phyloP scores from a whole-genome alignment of 2,888 invertebrate species.

The Ypsolopha scabrella region DNA sequence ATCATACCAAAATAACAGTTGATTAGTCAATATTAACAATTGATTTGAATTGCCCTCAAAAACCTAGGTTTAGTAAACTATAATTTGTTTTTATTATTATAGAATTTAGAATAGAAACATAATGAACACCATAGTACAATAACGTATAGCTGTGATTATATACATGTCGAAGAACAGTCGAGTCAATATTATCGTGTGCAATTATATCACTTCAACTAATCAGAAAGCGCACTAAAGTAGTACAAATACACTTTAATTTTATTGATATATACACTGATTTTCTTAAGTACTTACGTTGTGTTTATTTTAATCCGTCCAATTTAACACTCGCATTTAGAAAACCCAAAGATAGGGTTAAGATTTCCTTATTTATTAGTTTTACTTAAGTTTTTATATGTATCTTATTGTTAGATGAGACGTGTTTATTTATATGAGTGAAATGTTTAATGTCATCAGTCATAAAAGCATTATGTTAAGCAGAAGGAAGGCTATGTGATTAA shows the following conservation, averaged over 20 bases:
- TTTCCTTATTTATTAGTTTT: conserved; percentile 27
- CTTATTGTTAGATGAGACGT: conserved; percentile 13
- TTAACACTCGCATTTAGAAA: conserved; percentile 34
- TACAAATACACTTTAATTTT: no score
- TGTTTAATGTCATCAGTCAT: neutral
- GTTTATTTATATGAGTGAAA: neutral
- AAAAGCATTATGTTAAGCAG: conserved; percentile 19
- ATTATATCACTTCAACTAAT: no score
- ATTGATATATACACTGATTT: no score
- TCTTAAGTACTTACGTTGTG: neutral
- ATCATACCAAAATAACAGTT: no score
- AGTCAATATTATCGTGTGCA: no score
- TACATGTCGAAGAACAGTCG: no score
- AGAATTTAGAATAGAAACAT: neutral
- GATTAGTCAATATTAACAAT: no score
- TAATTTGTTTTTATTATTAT: neutral
- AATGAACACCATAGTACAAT: neutral
- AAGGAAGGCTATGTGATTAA: conserved; percentile 57
- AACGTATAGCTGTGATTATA: conserved; percentile 1
- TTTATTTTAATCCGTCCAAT: neutral
- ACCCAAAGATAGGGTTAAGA: conserved; percentile 46
- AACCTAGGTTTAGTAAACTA: no score
- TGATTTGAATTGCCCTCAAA: no score
- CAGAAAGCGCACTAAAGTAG: no score
- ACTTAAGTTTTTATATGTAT: conserved; percentile 21